phyloP scores from a whole-genome alignment of 2,797 vertebrate species.

The Takifugu ocellatus region DNA sequence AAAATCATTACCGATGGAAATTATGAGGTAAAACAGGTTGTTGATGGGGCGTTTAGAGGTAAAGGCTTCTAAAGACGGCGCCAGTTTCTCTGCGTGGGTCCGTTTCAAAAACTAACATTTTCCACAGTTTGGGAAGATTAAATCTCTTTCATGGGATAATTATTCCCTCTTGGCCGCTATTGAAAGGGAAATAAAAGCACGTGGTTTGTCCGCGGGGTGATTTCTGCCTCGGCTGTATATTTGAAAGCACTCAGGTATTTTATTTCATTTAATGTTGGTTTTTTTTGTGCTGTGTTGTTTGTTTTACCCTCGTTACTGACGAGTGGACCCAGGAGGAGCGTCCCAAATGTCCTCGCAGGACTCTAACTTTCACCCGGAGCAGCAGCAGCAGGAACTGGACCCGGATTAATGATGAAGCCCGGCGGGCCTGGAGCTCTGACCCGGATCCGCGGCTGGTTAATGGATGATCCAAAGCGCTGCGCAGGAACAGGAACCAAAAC shows the following conservation, averaged over 20 bases:
- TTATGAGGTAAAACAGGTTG: constrained; percentile 72
- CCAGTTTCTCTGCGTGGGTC: background rate
- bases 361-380: background rate
- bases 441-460: constrained; percentile 67
- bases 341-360: background rate
- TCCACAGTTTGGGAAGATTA: too few species aligned
- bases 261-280: background rate
- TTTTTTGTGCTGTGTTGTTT: too few species aligned
- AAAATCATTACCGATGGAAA: constrained; percentile 79
- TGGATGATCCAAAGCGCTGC: constrained; percentile 44
- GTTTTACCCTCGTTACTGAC: too few species aligned
- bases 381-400: constrained; percentile 33
- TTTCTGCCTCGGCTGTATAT: background rate
- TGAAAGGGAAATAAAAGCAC: too few species aligned
- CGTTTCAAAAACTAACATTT: too few species aligned
- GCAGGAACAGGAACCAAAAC: constrained; percentile 32
- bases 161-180: too few species aligned
- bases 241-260: background rate
- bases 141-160: too few species aligned
- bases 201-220: too few species aligned
- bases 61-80: constrained; percentile 71
- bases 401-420: constrained; percentile 52
- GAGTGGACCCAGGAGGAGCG: too few species aligned
- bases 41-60: constrained; percentile 74
- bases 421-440: constrained; percentile 53